Percentiles rank a stretch among this genome's conserved stretches.
Evolutionary conservation across 2,113 vertebrate genomes (phyloP).

Genomic region (Mus pahari): DNA sequence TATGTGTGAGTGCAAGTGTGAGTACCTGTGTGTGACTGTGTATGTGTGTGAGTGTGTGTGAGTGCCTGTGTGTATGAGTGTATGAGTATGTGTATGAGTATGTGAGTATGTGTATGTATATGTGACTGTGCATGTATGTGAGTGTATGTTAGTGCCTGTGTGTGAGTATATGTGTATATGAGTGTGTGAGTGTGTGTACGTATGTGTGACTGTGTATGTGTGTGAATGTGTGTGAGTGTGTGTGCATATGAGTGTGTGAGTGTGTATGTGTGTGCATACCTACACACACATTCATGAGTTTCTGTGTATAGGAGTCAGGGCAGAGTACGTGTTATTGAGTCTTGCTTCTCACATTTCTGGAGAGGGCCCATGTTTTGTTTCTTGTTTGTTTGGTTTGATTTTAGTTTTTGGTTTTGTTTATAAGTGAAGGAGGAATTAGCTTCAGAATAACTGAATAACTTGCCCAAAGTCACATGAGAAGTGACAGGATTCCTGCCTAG

Average conservation of each 20-base stretch:
- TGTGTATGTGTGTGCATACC: fast-evolving
- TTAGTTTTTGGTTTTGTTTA: background rate
- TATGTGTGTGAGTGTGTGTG: fast-evolving
- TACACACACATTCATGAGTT: background rate
- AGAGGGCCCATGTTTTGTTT: background rate
- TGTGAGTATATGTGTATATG: too few species aligned
- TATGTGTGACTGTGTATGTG: background rate
- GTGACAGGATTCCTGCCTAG: slow-evolving; percentile 73
- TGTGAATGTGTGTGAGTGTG: background rate
- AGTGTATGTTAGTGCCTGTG: too few species aligned
- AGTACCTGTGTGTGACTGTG: background rate
- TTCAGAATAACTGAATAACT: slow-evolving; percentile 73
- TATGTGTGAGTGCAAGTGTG: background rate
- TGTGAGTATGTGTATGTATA: fast-evolving
- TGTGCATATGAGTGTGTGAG: too few species aligned
- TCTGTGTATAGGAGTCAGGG: background rate
- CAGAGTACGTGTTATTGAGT: background rate
- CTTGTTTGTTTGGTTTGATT: background rate
- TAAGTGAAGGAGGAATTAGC: slow-evolving; percentile 43
- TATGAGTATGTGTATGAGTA: fast-evolving
- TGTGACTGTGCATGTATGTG: too few species aligned
- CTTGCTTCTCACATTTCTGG: slow-evolving; percentile 1
- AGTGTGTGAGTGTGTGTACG: too few species aligned
- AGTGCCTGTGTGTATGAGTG: background rate
- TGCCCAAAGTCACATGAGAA: slow-evolving; percentile 78